Conservation (phyloP, 2,113 vertebrate species). For the Anser brachyrhynchus region DNA sequence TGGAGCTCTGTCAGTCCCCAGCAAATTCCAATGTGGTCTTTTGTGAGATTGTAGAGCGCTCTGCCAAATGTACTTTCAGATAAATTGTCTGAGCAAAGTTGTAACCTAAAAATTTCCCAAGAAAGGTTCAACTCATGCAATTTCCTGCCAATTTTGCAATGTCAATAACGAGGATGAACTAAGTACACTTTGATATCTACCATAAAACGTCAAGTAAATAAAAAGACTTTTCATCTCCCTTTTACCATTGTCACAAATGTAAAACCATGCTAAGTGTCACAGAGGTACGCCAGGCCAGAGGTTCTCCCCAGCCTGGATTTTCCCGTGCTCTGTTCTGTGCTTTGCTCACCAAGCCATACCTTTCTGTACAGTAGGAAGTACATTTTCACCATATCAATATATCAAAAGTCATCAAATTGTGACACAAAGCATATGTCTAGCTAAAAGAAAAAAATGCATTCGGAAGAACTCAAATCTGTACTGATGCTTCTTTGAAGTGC, state of each 20-base stretch:
- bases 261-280: neutral
- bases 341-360: neutral
- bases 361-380: neutral
- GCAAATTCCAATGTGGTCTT: neutral
- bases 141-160: neutral
- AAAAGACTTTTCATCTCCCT: neutral
- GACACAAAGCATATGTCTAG: neutral
- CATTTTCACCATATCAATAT: neutral
- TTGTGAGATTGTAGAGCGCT: neutral
- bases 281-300: neutral
- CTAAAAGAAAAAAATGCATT: neutral
- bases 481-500: neutral
- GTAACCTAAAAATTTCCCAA: conserved; percentile 3
- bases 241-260: neutral
- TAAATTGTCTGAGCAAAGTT: conserved; percentile 27
- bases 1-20: neutral
- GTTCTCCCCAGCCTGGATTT: neutral
- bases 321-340: neutral
- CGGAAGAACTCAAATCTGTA: neutral
- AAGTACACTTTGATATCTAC: neutral
- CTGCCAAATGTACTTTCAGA: conserved; percentile 2
- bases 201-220: neutral
- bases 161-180: neutral
- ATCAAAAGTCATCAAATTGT: neutral
- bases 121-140: neutral